A percentile compares a stretch with the other conserved stretches of the same genome.
Conservation (phyloP, 2,888 invertebrate genomes). For the Hyalella azteca region DNA sequence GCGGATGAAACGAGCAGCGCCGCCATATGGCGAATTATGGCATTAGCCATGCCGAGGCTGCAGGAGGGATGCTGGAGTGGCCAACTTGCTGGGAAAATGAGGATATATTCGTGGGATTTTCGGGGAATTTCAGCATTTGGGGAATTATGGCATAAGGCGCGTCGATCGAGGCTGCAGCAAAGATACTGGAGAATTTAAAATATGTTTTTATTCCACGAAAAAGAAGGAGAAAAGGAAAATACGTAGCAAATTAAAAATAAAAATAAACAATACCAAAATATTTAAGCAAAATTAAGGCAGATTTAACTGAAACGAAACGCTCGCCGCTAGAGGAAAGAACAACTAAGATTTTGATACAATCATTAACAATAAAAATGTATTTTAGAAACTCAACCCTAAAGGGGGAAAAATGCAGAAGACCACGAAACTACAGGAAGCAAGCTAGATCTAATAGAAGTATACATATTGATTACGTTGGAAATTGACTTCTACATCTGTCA, state of each 20-base stretch:
- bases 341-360: too few relatives aligned
- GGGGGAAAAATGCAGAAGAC: neutral
- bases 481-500: neutral
- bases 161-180: neutral
- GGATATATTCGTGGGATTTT: too few relatives aligned
- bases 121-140: too few relatives aligned
- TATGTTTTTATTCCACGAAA: neutral
- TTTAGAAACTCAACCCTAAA: too few relatives aligned
- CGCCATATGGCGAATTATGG: constrained; percentile 25
- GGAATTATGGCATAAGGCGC: neutral
- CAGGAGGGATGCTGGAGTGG: neutral
- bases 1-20: neutral
- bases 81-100: too few relatives aligned
- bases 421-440: neutral
- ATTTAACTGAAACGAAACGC: too few relatives aligned
- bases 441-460: neutral
- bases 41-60: neutral
- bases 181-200: neutral
- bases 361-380: too few relatives aligned
- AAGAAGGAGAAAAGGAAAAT: neutral
- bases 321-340: too few relatives aligned
- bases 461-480: neutral
- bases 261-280: too few relatives aligned
- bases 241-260: too few relatives aligned
- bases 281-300: too few relatives aligned